Percentiles rank a stretch among this genome's conserved stretches.
phyloP scores from a whole-genome alignment of 2,113 vertebrate genomes.

The Carlito syrichta region DNA sequence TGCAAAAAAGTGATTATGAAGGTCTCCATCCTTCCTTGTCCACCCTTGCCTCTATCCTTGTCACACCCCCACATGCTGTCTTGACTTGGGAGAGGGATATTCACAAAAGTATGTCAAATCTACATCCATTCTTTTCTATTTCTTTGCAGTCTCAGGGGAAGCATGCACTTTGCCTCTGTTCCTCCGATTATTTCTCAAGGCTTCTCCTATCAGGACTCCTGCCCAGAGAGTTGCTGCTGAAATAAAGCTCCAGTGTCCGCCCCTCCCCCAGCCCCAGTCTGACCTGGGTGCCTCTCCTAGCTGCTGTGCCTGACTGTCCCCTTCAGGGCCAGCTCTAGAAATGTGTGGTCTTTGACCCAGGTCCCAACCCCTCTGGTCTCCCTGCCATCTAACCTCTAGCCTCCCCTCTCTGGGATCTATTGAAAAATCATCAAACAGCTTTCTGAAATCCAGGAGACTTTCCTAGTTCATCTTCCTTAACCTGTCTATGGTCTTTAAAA shows the following conservation, averaged over 20 bases:
- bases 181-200: constrained; percentile 2
- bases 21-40: too few species aligned
- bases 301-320: too few species aligned
- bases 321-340: neutral
- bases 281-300: neutral
- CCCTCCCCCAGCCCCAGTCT: neutral
- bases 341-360: neutral
- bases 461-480: neutral
- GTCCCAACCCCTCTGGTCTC: neutral
- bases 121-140: neutral
- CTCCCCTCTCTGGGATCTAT: neutral
- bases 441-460: neutral
- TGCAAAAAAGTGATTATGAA: neutral
- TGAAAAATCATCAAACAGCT: neutral
- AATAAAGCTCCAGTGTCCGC: neutral
- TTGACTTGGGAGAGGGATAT: neutral
- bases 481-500: neutral
- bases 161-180: neutral
- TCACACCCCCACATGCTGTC: neutral
- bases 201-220: neutral
- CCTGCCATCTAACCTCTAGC: neutral
- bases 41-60: neutral
- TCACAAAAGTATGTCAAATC: neutral
- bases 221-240: neutral
- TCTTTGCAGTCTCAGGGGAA: neutral